Base-by-base conservation (phyloP, 1,140 invertebrate genomes). In the Littorina saxatilis region DNA sequence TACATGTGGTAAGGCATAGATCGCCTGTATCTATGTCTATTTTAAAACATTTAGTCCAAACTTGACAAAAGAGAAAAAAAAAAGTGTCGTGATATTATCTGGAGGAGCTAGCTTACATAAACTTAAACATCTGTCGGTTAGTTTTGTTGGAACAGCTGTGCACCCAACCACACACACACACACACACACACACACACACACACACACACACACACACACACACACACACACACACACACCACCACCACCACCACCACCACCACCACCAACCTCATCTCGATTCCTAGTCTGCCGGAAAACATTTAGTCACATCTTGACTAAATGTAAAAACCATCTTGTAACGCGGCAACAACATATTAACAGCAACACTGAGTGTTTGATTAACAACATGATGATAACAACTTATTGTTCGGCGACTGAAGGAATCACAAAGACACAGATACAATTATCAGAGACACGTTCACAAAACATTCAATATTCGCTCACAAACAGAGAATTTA, bases 171-270 rank as follows among this genome's bases (percentile, higher is more conserved):
- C 61, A 63, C 61, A 63, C 61, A 63, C 61, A 63, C 61, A 63
- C 61, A 63, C 61, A 63, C 61, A 63, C 61, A 63, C 23, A 63
- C 20, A 27, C 61, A 63, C 20, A 3, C 23, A 1, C 23, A 27
- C 61, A 3, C 40, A 76, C 74, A 52, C 40, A 76, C 74, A 76
- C 74, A 76, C 74, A 76, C 40, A 76, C 74, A 76, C 40, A 76
- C 50, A 76, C 15, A 47, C 74, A 76, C 15, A 47, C 74, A 50
- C 15, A 43, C 74, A 50, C 15, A 27, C 74, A 43, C 27, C 35
- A 35, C 13, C 13, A 52, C 47, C 13, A 52, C 13, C 13, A 20
- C 23, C 47, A 0, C 1, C 47, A 52, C 47, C 13, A 0, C 13
- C n/a, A n/a, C n/a, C n/a, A n/a, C n/a, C n/a, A n/a, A n/a, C n/a